phyloP scores from a whole-genome alignment of 2,113 vertebrate species.

The Morone chrysops region DNA sequence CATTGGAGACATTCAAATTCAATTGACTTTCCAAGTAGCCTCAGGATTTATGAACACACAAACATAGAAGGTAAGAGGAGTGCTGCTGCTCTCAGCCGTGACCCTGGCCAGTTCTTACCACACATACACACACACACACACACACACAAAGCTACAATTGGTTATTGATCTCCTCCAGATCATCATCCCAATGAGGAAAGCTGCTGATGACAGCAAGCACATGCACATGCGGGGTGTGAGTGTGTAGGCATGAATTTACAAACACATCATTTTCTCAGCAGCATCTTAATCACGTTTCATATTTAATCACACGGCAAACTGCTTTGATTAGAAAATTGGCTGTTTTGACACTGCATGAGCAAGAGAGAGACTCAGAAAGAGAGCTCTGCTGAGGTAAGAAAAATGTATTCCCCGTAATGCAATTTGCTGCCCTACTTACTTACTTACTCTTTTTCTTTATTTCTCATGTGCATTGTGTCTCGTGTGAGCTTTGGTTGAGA shows the following conservation, averaged over 20 bases:
- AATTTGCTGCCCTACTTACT: conserved; percentile 17
- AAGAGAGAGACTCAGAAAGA: not conserved
- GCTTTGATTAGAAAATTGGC: conserved; percentile 58
- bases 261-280: conserved; percentile 52
- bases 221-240: conserved; percentile 6
- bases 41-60: conserved; percentile 34
- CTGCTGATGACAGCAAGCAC: conserved; percentile 24
- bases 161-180: conserved; percentile 36
- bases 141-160: conserved; percentile 9
- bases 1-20: conserved; percentile 16
- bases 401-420: conserved; percentile 22
- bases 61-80: not conserved
- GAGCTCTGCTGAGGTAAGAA: not conserved
- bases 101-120: not conserved
- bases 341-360: conserved; percentile 31
- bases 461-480: conserved; percentile 4
- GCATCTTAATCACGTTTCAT: conserved; percentile 59
- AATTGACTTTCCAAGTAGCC: conserved; percentile 10
- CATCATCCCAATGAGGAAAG: conserved; percentile 1
- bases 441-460: not conserved
- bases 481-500: conserved; percentile 12
- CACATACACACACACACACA: not conserved
- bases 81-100: conserved; percentile 8
- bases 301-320: conserved; percentile 54
- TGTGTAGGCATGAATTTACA: conserved; percentile 31